Base-by-base conservation (phyloP, 2,888 invertebrate species). In the Omphaloscelis lunosa region DNA sequence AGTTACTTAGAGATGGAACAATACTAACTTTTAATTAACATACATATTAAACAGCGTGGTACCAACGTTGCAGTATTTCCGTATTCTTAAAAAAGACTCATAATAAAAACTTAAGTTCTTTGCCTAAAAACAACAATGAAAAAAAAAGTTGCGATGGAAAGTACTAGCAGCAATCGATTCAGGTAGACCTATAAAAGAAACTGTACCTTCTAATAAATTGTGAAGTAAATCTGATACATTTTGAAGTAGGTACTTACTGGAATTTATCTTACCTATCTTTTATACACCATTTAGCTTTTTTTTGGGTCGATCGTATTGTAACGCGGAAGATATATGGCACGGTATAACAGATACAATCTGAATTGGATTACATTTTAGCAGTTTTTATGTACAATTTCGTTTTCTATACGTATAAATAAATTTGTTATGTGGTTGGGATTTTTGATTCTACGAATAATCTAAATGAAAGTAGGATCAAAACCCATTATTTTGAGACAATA, bases 251-350 rank as follows among this genome's bases (percentile, higher is more conserved):
- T 15, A 41, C 69, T 79, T 78, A 83, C 63, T 58, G 59, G 69
- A 83, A 80, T 83, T 79, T 79, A 83, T 59, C 70, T 66, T 34
- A 66, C 53, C 48, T 62, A 56, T 68, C 27, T 79, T 83, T 53
- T 70, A 70, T 27, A 66, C 34, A 51, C 83, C 78, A 79, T 80
- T 80, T 66, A 83, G 69, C 12, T 66, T 72, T 79, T 34, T 83
- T 84, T 79, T 56, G n/a, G 59, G 41, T 61, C 29, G 53, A 58
- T 84, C 39, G 62, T 66, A 72, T 70, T 80, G 69, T 82, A 69
- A 45, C 51, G 34, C 17, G 27, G 20, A 39, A 82, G 69, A 82
- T 73, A 45, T 84, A 84, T 29, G 20, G 69, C 65, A 45, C 72
- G 15, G 34, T 66, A 58, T 39, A 84, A 15, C 23, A 72, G 80